Evolutionary conservation across 53 echinoderm and acorn worm species (phyloP), one percentile per base, ranked within the genome.

Genomic region (Holothuria leucospilota): DNA sequence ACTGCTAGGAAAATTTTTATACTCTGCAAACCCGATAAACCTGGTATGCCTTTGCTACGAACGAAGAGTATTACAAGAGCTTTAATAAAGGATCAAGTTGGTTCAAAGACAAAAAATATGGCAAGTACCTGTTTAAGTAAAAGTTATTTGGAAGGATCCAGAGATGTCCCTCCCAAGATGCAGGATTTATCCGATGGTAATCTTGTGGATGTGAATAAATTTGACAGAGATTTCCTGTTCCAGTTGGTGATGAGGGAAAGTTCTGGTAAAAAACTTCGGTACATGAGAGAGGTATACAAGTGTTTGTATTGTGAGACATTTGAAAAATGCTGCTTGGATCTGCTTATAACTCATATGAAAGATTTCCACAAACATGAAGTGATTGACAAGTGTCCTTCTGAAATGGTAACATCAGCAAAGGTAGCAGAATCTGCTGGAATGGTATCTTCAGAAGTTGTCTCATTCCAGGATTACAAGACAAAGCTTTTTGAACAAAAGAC

Each of bases 181-280:
- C n/a, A 5, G 6, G 1, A 14, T 67, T 16, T 3, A 6, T 56
- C 18, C 1, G 28, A 14, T 29, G 1, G 26, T 26, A 30, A 26
- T 6, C 13, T 59, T 34, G 20, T 80, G 2, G 80, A 80, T 34
- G 61, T 80, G 26, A 60, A 58, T 12, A 59, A 61, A 20, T 80
- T 59, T 30, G 60, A 80, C 10, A 59, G 18, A 60, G 80, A 80
- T 80, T 80, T 80, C 62, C 11, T 80, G 2, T 80, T 80, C 21
- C 62, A 38, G 13, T 51, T 80, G 56, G 80, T 58, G 14, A 80
- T 80, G 80, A 80, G 34, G 59, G 80, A 80, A 58, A 80, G 80
- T 6, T 18, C 56, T 23, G 80, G 80, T 38, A 80, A 80, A 59
- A 80, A 29, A 23, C 13, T 80, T 9, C 53, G 25, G 80, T 80